Evolutionary conservation across 2,797 vertebrate species (phyloP), one percentile per base, ranked within the genome.

Genomic region (Lerista edwardsae): DNA sequence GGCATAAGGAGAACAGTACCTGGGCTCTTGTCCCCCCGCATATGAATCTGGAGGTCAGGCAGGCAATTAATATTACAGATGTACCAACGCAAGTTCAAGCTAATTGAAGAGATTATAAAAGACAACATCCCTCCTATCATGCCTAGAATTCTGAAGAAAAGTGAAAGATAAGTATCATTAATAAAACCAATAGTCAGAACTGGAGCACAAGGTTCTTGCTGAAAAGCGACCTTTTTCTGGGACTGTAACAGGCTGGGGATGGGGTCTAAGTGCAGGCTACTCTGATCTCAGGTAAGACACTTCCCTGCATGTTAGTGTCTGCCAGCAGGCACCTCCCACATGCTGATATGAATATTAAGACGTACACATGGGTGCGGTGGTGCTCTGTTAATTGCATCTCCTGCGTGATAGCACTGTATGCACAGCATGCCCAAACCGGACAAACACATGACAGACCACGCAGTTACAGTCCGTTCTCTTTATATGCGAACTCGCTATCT

Each of bases 381-480:
- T 0, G 1, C 23, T 25, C 51, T 1, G 8, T 79, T 19, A 55
- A 86, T 79, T 64, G 1, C 4, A 1, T 9, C 0, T 67, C 0
- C 0, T n/a, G 15, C 0, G 1, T 0, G 3, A 82, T 4, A 4
- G 7, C 78, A 75, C 11, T 8, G 11, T 34, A 23, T 29, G 19
- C 21, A 1, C 2, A 0, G 12, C 29, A 19, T 36, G 44, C 72
- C 51, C n/a, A 27, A 61, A 78, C 17, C 0, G 65, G 0, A 39
- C 25, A 29, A 3, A 0, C 0, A 65, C 3, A 19, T 76, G 83
- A 21, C 15, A 47, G 85, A 74, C 68, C 41, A 77, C 41, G 57
- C 11, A 14, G 51, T 78, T 47, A 36, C 0, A 0, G n/a, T n/a
- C n/a, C n/a, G n/a, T n/a, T n/a, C n/a, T n/a, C n/a, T n/a, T n/a